Conservation (phyloP, 2,113 vertebrate genomes). For the Dipodomys stephensi region DNA sequence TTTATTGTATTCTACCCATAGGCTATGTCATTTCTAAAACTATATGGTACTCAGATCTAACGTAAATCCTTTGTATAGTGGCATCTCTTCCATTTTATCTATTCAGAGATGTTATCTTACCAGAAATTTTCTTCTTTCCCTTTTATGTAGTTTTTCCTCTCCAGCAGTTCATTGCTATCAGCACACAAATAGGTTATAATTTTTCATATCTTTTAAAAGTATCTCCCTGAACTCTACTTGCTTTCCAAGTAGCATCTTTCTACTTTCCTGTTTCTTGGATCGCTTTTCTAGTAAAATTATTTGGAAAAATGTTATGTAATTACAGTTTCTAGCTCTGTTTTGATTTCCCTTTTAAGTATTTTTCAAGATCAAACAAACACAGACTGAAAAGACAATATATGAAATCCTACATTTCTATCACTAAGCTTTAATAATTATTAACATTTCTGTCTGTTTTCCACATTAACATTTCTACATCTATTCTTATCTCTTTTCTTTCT, state of each 20-base stretch:
- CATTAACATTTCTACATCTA: not conserved
- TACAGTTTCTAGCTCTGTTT: not conserved
- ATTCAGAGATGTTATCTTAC: not conserved
- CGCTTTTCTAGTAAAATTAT: not conserved
- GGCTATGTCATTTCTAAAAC: not conserved
- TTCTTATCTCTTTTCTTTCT: not conserved
- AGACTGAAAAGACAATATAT: not conserved
- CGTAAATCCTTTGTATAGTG: rapidly evolving
- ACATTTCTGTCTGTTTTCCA: not conserved
- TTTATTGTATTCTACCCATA: not conserved
- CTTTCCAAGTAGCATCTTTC: not conserved
- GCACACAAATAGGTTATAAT: not conserved
- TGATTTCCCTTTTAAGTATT: not conserved
- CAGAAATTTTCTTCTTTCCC: not conserved
- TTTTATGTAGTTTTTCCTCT: not conserved
- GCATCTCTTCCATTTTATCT: not conserved
- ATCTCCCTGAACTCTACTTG: not conserved
- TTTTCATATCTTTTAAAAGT: not conserved
- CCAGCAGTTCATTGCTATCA: not conserved
- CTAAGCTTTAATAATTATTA: not conserved
- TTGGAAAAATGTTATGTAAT: not conserved
- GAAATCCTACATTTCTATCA: not conserved
- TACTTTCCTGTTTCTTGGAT: not conserved
- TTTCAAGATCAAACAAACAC: not conserved
- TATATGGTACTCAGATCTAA: not conserved